Base-by-base conservation (phyloP, 2,888 invertebrate species). In the Auanema sp. region DNA sequence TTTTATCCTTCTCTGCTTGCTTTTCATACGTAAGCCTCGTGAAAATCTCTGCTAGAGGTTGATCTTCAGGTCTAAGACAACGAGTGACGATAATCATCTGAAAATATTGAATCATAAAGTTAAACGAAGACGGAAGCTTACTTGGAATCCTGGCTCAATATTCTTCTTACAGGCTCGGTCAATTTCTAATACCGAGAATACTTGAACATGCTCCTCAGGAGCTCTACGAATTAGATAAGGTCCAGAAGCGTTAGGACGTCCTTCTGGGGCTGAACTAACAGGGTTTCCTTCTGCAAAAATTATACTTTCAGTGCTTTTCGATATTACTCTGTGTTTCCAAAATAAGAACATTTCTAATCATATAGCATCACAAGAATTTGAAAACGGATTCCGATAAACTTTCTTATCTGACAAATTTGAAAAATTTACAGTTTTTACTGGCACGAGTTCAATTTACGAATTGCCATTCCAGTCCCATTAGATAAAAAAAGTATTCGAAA, bases 121-220 rank as follows among this genome's bases (percentile, higher is more conserved):
- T n/a, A n/a, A n/a, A 11, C 41, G 23, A 14, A 14, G 41, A 18
- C 11, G 25, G 40, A 49, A 3, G 21, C 14, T 24, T 52, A n/a
- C 24, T 52, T 21, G 53, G 8, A n/a, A 16, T 24, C 23, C 60
- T 56, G 69, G 63, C 6, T 79, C 52, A 14, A 75, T 69, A 51
- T 72, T 67, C 60, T 70, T 69, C 63, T 82, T 82, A 54, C 67
- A 65, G 0, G 79, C 80, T n/a, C 77, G 60, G 58, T 82, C 82
- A 21, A 82, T 73, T 49, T 82, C 81, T 42, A 76, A 64, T 1
- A 76, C 71, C 1, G 78, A 71, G 64, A 72, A 82, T 11, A 70
- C 60, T n/a, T 67, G 54, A n/a, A 77, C 72, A 50, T 80, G 80
- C 52, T 81, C 77, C 33, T 68, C 66, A 2, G 63, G 47, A 10